phyloP scores from a whole-genome alignment of 2,113 vertebrate species.

The Sclerurus mexicanus region DNA sequence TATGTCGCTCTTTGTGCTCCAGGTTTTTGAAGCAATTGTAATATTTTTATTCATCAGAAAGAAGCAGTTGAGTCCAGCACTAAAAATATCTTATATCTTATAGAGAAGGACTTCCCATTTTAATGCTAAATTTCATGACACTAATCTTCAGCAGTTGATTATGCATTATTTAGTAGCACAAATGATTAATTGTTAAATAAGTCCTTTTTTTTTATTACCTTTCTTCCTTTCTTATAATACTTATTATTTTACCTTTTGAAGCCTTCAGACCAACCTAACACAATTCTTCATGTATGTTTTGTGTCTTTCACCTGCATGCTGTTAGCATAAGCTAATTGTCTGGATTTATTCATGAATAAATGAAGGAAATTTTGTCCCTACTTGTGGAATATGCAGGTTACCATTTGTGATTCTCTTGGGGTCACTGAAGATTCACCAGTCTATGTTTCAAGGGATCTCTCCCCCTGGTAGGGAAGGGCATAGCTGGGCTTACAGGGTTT shows the following conservation, averaged over 20 bases:
- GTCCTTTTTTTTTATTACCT: background rate
- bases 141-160: slow-evolving; percentile 56
- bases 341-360: slow-evolving; percentile 43
- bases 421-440: slow-evolving; percentile 2
- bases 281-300: slow-evolving; percentile 64
- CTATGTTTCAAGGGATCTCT: background rate
- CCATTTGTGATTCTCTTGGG: background rate
- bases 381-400: background rate
- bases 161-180: slow-evolving; percentile 20
- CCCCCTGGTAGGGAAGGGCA: background rate
- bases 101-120: background rate
- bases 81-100: background rate
- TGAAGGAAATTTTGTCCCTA: slow-evolving; percentile 41
- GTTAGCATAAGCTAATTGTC: slow-evolving; percentile 29
- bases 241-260: slow-evolving; percentile 60
- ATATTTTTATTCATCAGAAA: background rate
- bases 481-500: background rate
- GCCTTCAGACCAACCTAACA: slow-evolving; percentile 72
- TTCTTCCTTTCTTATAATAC: slow-evolving; percentile 34
- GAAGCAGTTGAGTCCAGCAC: background rate
- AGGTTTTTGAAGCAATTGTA: background rate
- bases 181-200: background rate
- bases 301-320: slow-evolving; percentile 64
- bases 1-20: background rate
- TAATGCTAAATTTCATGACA: slow-evolving; percentile 46